Evolutionary conservation across 2,888 invertebrate genomes (phyloP).

Genomic region (Acleris literana): DNA sequence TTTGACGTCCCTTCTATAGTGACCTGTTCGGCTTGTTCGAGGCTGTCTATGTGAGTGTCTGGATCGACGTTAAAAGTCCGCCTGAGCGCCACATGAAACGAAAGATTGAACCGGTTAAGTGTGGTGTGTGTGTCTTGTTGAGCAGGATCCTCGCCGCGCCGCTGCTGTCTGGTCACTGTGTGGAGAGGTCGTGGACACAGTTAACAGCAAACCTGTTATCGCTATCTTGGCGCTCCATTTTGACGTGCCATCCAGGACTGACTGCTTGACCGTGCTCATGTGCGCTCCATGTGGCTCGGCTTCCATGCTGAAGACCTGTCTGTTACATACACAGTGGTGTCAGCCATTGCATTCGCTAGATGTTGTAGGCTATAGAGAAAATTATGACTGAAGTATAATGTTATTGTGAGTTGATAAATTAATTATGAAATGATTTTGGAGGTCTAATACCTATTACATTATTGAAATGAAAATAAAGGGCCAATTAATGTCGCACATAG

Average conservation of each 20-base stretch:
- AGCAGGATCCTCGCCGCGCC: slow-evolving; percentile 44
- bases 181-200: slow-evolving; percentile 50
- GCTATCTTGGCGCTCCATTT: slow-evolving; percentile 99
- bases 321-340: slow-evolving; percentile 82
- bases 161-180: slow-evolving; percentile 43
- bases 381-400: neutral
- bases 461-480: neutral
- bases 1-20: slow-evolving; percentile 99
- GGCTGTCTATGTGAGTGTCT: slow-evolving; percentile 98
- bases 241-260: slow-evolving; percentile 99
- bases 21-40: slow-evolving; percentile 98
- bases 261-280: slow-evolving; percentile 99
- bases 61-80: slow-evolving; percentile 98
- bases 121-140: slow-evolving; percentile 64
- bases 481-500: neutral
- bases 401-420: neutral
- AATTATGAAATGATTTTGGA: neutral
- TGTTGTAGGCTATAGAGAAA: neutral
- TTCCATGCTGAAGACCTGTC: slow-evolving; percentile 98
- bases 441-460: neutral
- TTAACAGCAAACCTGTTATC: slow-evolving; percentile 96
- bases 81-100: slow-evolving; percentile 87
- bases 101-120: slow-evolving; percentile 76
- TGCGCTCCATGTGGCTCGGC: slow-evolving; percentile 96
- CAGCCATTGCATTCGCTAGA: slow-evolving; percentile 46